These are phyloP conservation scores for Thryonomys swinderianus DNA, from an alignment of 2,113 vertebrate species.

Conservation along the genomic window DNA sequence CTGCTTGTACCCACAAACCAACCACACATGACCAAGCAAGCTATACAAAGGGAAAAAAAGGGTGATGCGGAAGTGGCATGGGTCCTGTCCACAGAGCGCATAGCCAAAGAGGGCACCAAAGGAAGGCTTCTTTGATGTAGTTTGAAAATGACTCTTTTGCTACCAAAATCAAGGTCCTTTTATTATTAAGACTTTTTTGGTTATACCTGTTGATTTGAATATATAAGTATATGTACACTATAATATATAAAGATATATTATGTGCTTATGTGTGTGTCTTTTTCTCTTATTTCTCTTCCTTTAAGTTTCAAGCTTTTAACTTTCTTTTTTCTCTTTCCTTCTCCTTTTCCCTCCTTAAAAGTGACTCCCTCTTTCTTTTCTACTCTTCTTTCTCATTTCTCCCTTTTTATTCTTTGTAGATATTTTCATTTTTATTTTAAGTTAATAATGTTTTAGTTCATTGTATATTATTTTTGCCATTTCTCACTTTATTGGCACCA, in stretches of 20 bases:
- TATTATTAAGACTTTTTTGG: background rate
- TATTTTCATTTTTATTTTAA: background rate
- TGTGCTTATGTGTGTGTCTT: background rate
- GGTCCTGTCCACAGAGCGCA: background rate
- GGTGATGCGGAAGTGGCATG: background rate
- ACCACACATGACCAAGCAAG: background rate
- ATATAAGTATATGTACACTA: background rate
- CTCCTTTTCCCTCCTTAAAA: background rate
- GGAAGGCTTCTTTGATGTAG: background rate
- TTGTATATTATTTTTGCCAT: background rate
- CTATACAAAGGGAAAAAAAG: background rate
- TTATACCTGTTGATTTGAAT: background rate
- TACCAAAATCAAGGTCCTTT: background rate
- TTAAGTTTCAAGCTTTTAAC: background rate
- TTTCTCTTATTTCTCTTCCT: background rate
- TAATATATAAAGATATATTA: background rate
- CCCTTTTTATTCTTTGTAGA: background rate
- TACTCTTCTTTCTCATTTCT: background rate
- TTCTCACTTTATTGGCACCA: background rate
- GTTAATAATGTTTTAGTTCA: background rate
- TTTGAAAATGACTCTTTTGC: background rate
- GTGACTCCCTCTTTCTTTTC: background rate
- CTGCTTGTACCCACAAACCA: background rate
- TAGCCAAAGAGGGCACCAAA: background rate
- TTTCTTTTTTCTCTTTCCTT: background rate